These are phyloP conservation scores for Cebus imitator DNA, from an alignment of 2,113 vertebrate genomes.

Conservation along the genomic window DNA sequence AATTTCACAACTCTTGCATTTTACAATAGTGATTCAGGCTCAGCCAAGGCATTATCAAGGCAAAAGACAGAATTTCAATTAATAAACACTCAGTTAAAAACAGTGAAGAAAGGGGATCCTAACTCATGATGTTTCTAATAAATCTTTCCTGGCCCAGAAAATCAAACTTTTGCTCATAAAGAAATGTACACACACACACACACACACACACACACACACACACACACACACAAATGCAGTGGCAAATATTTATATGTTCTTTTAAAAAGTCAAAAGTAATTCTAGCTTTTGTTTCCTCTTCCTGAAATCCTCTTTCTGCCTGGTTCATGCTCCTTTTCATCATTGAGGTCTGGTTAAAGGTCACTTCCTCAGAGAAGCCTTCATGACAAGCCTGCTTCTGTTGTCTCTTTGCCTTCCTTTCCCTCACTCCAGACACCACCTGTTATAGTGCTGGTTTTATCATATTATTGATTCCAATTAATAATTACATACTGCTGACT, in stretches of 20 bases:
- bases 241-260: neutral
- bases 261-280: neutral
- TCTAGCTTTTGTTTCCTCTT: neutral
- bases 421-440: neutral
- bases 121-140: neutral
- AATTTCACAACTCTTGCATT: conserved; percentile 41
- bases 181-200: neutral
- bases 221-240: neutral
- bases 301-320: neutral
- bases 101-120: neutral
- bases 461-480: neutral
- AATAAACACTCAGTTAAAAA: conserved; percentile 22
- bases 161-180: neutral
- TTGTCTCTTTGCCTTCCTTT: neutral
- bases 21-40: conserved; percentile 1
- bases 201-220: neutral
- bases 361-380: neutral
- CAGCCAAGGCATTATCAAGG: neutral
- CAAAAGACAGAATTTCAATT: neutral
- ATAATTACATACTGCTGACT: neutral
- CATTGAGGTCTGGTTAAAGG: neutral
- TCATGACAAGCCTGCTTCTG: neutral
- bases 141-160: conserved; percentile 5
- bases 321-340: neutral
- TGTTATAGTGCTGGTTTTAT: neutral